Percentiles rank a stretch among this genome's conserved stretches.
These are phyloP conservation scores for Pollenia angustigena DNA, from an alignment of 2,888 invertebrate genomes.

Conservation along the genomic window DNA sequence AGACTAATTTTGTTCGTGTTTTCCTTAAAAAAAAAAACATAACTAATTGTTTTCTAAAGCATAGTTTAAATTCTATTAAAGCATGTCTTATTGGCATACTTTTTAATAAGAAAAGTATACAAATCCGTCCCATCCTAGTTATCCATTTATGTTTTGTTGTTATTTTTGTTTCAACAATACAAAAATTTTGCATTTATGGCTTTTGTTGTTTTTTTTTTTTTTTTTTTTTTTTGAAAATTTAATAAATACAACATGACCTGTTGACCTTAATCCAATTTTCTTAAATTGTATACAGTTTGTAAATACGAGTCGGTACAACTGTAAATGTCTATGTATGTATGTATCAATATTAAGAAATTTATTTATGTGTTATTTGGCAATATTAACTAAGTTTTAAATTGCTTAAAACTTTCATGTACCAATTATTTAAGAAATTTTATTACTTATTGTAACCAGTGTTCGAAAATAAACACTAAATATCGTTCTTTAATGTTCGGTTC, in stretches of 20 bases:
- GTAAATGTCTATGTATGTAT: not conserved
- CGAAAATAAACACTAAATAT: too few relatives aligned
- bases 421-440: constrained; percentile 50
- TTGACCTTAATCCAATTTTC: constrained; percentile 74
- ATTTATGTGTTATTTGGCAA: constrained; percentile 1
- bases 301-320: not conserved
- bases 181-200: not conserved
- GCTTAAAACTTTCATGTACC: constrained; percentile 50
- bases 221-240: constrained; percentile 65
- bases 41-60: too few relatives aligned
- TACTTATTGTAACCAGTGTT: too few relatives aligned
- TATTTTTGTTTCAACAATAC: constrained; percentile 11
- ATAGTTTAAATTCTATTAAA: too few relatives aligned
- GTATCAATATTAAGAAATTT: too few relatives aligned
- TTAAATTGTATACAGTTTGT: constrained; percentile 27
- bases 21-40: too few relatives aligned
- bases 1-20: too few relatives aligned
- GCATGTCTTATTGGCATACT: too few relatives aligned
- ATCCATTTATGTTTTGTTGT: constrained; percentile 69
- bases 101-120: too few relatives aligned
- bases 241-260: constrained; percentile 71
- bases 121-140: not conserved
- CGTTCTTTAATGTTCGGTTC: too few relatives aligned
- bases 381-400: constrained; percentile 63
- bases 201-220: constrained; percentile 48